Evolutionary conservation across 2,113 vertebrate genomes (phyloP), one percentile per base, ranked within the genome.

Genomic region (Oncorhynchus keta): DNA sequence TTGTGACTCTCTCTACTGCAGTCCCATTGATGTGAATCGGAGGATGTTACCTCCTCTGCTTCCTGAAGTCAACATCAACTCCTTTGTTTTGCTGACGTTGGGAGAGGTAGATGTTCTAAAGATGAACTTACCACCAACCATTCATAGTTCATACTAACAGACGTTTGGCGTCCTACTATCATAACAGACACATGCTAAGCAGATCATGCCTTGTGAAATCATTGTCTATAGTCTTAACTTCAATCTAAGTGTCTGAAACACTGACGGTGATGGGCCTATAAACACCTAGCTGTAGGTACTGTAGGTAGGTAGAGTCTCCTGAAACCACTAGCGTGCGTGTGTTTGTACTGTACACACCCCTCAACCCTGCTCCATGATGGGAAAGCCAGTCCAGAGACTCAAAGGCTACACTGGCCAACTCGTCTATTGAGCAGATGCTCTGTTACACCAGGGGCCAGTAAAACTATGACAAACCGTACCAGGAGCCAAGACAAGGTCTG

Each of bases 351-450:
- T 39, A 9, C 39, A 39, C 39, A 2, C 8, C 9, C 39, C 39
- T 45, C 39, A 45, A 3, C 51, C 51, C 16, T 55, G 13, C n/a
- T 78, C 70, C 69, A 24, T 71, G 85, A 83, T 76, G 67, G 80
- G 57, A 74, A 89, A 85, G 62, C 55, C 65, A 80, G 80, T 61
- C 13, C 51, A 32, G 28, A 72, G 65, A 69, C 24, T 16, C 12
- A 16, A 76, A 65, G 59, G 39, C 55, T 68, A 13, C 32, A 7
- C 70, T 4, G 76, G 62, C 70, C 68, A 68, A 75, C 76, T 24
- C 55, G 39, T 73, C 74, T 75, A 76, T 71, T 79, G 76, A 76
- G 74, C 77, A 80, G 81, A 79, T 74, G 78, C 64, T 75, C 68
- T 74, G 30, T 76, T 74, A 84, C 39, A 57, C 59, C 68, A 74